Base-by-base conservation (phyloP, 2,113 vertebrate genomes). In the Microtus oregoni region DNA sequence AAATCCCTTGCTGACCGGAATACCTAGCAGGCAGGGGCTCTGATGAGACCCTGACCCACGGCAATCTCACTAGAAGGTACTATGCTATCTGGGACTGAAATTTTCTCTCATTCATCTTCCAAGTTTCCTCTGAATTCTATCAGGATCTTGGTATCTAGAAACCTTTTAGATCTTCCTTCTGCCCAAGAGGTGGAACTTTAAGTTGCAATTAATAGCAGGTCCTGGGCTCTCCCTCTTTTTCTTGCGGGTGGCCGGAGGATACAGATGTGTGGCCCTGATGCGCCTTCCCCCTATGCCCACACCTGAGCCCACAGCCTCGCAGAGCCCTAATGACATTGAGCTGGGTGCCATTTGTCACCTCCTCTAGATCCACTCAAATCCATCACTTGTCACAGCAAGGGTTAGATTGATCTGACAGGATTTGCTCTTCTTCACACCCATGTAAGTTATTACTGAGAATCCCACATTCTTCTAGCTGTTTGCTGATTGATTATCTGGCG, bases 401-500 rank as follows among this genome's bases (percentile, higher is more conserved):
- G 94, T 95, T 94, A 97, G 95, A 97, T 95, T 97, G 93, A 97
- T 97, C 97, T 96, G 95, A 96, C 93, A 96, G 94, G 96, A 97
- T 97, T 95, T 98, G 94, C 93, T 97, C 97, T 97, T 97, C 94
- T 96, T 95, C 95, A 79, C 96, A 96, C 89, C 87, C 93, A 96
- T 94, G 90, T 96, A 97, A 94, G 93, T 96, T 97, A 97, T 94
- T 97, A 97, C 94, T 95, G 86, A 91, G 97, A 90, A 95, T 58
- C 88, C 92, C 91, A 94, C 22, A n/a, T 82, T 97, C 93, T 91
- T 96, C 92, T 89, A 95, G 97, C 95, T 97, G 95, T 94, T 96
- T 96, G 94, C 91, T 97, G 97, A 98, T 97, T 97, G 97, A 98
- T 98, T 97, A 97, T 96, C 95, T 97, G 95, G 97, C 55, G 91